Base-by-base conservation (phyloP, 2,888 invertebrate genomes). In the Platerodrilus igneus region DNA sequence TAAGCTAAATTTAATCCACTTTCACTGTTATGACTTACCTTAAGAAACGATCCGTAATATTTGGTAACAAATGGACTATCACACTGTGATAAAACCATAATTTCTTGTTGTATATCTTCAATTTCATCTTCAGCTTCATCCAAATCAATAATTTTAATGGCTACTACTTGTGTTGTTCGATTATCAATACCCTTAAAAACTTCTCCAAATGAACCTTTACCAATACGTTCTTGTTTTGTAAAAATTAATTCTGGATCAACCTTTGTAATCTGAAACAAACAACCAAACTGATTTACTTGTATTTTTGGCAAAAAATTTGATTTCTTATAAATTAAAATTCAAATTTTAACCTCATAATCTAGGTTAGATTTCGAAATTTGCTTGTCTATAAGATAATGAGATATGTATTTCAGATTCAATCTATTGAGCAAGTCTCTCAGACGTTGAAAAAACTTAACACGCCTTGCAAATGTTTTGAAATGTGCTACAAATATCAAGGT, bases 41-140 rank as follows among this genome's bases (percentile, higher is more conserved):
- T 97, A 65, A 99, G 85, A 73, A 94, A 99, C 65, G 97, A 97
- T 68, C 99, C 99, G 71, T 83, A 99, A 75, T 99, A 99, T 77
- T 97, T 97, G 66, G 99, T 99, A 71, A 99, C 97, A 74, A 84
- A 99, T 16, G 93, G 92, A 63, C 94, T 95, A 77, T 99, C 99
- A 74, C 99, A 99, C 71, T 99, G 99, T 58, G 95, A 96, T 69
- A 99, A 78, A 68, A 94, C 94, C 92, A 96, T 96, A 66, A 97
- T 97, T 74, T 99, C 99, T 73, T 99, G 99, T 71, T 99, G 99
- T 61, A 99, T 99, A 67, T 99, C 99, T 70, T 99, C 99, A 71
- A 99, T 99, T 73, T 99, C 99, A 89, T 99, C 99, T 77, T 99
- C 99, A 39, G 99, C 99, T 68, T 99, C 97, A 70, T 99, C 99